Base-by-base conservation (phyloP, 2,888 invertebrate genomes). In the Melitaea athalia region DNA sequence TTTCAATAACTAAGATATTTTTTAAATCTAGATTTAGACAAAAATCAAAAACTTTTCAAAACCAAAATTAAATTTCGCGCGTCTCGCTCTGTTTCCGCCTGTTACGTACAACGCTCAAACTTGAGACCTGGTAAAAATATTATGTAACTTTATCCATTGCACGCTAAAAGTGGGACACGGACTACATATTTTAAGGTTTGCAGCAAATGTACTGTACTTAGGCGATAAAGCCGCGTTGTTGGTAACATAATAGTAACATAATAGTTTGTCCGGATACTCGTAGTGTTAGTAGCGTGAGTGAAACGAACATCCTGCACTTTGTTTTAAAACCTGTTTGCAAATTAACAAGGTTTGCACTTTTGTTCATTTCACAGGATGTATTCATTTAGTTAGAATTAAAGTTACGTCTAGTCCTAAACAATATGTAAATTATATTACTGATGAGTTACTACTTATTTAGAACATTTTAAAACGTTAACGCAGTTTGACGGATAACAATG, bases 291-390 rank as follows among this genome's bases (percentile, higher is more conserved):
- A 24, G 31, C 31, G 71, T 71, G 73, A 72, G 72, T 75, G 70
- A 75, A 73, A 71, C 76, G 77, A 75, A 76, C 78, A 79, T 81
- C 80, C 79, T 78, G 78, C 72, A 72, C 77, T 78, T 79, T 79
- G 78, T 79, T 75, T 70, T 70, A 68, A 73, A 75, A 74, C 78
- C 75, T 73, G 79, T 74, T 72, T 72, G 74, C 63, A 67, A 61
- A 66, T 67, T 55, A 67, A 67, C 66, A 49, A 67, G 59, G 52
- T 59, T 33, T 63, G 67, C 31, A 43, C 45, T 67, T 49, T 61
- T 61, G 47, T 49, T 61, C 47, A 47, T 45, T 33, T 49, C 33
- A 55, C 33, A 61, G 49, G 49, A n/a, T 49, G 24, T 49, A 60
- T 45, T 60, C 43, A 60, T 12, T 45, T 33, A 55, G 53, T 55